Base-by-base conservation (phyloP, 2,888 invertebrate species). In the Eupithecia exiguata region DNA sequence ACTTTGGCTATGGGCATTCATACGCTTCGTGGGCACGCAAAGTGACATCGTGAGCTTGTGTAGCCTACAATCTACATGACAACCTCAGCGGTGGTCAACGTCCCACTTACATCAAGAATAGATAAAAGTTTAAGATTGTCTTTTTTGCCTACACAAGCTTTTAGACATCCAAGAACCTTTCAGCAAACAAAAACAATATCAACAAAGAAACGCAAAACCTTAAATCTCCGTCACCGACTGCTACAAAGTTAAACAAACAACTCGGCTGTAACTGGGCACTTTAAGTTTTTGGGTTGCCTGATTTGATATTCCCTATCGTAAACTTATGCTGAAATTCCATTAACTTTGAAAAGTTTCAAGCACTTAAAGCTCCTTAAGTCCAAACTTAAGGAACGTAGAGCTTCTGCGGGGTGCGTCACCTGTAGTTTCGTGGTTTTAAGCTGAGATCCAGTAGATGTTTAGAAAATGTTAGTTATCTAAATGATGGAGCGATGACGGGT, bases 401-500 rank as follows among this genome's bases (percentile, higher is more conserved):
- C 62, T 30, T 21, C 62, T 65, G 49, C 2, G 25, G 63, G 63
- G 74, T 40, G 76, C 69, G 72, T 71, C 66, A 80, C 78, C 80
- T 82, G 80, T 78, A 77, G 74, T 72, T 68, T 46, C 21, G 30
- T 58, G 62, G 43, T 70, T 25, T 65, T 65, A 74, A 84, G 62
- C 58, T 68, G 30, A 65, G 71, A 72, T 85, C 9, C 83, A 76
- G 38, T 21, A 12, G 21, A 85, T 85, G 86, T 87, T 84, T 81
- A 81, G 84, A 86, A 87, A 89, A 81, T 79, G 80, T 84, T 81
- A 84, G 87, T 87, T 89, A 90, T 87, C 85, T 87, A 14, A 88
- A 90, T 89, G 88, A 89, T 88, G 88, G 88, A 91, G 88, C 86
- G 89, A 88, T 89, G 88, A 90, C 86, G 88, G 72, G 38, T 30